Base-by-base conservation (phyloP, 1,140 invertebrate species). In the Solen grandis region DNA sequence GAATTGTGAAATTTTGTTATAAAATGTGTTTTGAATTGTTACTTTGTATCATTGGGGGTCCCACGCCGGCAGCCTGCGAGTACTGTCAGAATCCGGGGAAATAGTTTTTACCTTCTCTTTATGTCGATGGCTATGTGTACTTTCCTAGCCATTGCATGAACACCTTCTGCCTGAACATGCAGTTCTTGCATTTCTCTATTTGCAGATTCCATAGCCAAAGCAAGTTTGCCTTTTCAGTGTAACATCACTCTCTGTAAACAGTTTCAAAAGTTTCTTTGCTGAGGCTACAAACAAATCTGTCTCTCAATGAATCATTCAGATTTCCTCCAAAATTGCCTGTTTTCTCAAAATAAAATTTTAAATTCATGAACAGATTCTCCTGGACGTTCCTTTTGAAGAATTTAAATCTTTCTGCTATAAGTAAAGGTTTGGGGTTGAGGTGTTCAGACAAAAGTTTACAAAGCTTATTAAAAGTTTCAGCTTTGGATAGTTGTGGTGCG, bases 271-370 rank as follows among this genome's bases (percentile, higher is more conserved):
- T 55, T 75, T 81, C 74, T 33, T 77, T 65, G 4, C 38, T 31
- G 50, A 86, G 33, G 16, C 85, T 81, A 77, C 68, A 83, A 0
- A 85, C 85, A 41, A 84, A 81, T 69, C 81, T 69, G 46, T 86
- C 85, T 5, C 78, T 35, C 31, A 85, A 22, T 2, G 62, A 68
- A n/a, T 82, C 80, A 38, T 75, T 62, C 16, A 84, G 33, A 35
- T 54, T 66, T 35, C 36, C 33, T 0, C 84, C 68, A 77, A 84
- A 86, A 41, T 84, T 36, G 63, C 83, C 84, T 29, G 72, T 29
- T 83, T 84, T 68, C 16, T 63, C 29, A 13, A 84, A 70, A 29
- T 77, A 69, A 25, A 72, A 22, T 1, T 76, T 33, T 41, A 60
- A 29, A 16, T 72, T 69, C 8, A 76, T 25, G 27, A 69, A 84